A percentile compares a stretch with the other conserved stretches of the same genome.
These are phyloP conservation scores for Cactoblastis cactorum DNA, from an alignment of 2,888 invertebrate species.

Conservation along the genomic window DNA sequence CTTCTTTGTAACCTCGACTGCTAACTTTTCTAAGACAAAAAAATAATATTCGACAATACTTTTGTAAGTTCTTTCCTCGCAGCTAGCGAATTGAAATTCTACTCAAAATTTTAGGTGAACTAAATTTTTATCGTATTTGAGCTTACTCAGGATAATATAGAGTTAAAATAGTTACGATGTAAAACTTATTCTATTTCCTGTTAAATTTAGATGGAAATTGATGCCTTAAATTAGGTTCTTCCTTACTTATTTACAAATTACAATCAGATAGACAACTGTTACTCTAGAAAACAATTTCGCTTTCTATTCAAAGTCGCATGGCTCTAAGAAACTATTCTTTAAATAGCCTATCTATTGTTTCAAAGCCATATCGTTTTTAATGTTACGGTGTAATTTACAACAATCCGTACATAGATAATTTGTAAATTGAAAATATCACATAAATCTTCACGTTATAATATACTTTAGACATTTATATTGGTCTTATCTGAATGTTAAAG, in stretches of 20 bases:
- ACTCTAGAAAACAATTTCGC: background rate
- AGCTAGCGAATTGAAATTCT: slow-evolving; percentile 29
- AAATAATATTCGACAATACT: slow-evolving; percentile 57
- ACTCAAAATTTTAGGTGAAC: slow-evolving; percentile 33
- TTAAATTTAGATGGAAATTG: slow-evolving; percentile 24
- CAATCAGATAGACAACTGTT: slow-evolving; percentile 1
- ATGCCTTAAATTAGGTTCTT: slow-evolving; percentile 32
- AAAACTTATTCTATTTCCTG: slow-evolving; percentile 25
- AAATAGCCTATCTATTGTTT: slow-evolving; percentile 3
- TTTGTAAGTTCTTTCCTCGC: slow-evolving; percentile 44
- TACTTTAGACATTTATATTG: background rate
- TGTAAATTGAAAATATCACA: background rate
- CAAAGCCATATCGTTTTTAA: slow-evolving; percentile 11
- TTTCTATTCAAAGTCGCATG: slow-evolving; percentile 14
- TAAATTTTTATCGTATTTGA: slow-evolving; percentile 36
- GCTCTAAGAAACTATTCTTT: no score
- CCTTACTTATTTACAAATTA: slow-evolving; percentile 4
- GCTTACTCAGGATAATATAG: slow-evolving; percentile 32
- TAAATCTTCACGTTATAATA: background rate
- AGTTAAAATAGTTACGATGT: slow-evolving; percentile 20
- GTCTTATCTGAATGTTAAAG: slow-evolving; percentile 15
- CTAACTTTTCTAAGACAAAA: slow-evolving; percentile 44
- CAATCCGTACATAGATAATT: slow-evolving; percentile 13
- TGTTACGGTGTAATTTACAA: slow-evolving; percentile 15
- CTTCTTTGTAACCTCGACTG: slow-evolving; percentile 44